Base-by-base conservation (phyloP, 2,113 vertebrate genomes). In the Brachyistius frenatus region DNA sequence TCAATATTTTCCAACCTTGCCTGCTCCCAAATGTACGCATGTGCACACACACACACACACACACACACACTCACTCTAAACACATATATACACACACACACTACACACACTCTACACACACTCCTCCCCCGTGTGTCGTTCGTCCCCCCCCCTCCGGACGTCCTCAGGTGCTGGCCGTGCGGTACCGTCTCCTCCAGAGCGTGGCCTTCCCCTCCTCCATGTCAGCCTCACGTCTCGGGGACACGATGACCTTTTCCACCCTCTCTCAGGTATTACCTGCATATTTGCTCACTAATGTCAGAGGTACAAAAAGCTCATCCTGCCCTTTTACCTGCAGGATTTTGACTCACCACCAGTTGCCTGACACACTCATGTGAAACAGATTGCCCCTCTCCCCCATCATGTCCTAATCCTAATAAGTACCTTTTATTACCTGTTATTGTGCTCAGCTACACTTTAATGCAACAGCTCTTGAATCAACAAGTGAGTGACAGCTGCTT, bases 141-240 rank as follows among this genome's bases (percentile, higher is more conserved):
- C 41, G 5, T 50, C 23, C 37, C 47, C 47, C 58, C 75, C 62
- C 60, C 56, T 9, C 47, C 36, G 55, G 11, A 56, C 58, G 7
- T 75, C 80, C 49, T 69, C 84, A 94, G 93, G 85, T 78, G 0
- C 76, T 94, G 68, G 79, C 86, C 15, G 70, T 7, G 33, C 89
- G 79, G 62, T 94, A 81, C 89, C 80, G 23, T 76, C 80, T 84
- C 74, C 91, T 93, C 67, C 87, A 90, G 81, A 91, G 78, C 31
- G 66, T 91, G 86, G 86, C 92, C 84, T 91, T 89, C 68, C 85
- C 86, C 30, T 80, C 73, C 82, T 85, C 91, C 75, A 13, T 82
- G 74, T 82, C 88, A 67, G 36, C 76, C 86, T 89, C 88, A 71
- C 72, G 33, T 90, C 78, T 78, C 36, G 66, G 76, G 86, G 88